Conservation (phyloP, 2,113 vertebrate species). For the Pungitius pungitius region DNA sequence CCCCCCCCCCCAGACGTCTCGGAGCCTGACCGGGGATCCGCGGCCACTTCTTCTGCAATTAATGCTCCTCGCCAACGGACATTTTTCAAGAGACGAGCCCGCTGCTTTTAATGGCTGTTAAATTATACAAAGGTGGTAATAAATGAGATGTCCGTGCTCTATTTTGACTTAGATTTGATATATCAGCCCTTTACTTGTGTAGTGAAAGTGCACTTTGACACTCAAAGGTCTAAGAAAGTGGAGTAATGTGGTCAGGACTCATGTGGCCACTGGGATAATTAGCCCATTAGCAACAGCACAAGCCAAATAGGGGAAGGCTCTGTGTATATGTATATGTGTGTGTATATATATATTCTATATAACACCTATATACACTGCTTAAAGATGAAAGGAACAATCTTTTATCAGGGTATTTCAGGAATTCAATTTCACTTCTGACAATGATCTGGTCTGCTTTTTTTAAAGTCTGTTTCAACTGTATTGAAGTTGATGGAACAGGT, state of each 20-base stretch:
- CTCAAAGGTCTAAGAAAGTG: constrained; percentile 7
- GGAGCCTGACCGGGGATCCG: constrained; percentile 25
- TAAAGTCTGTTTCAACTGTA: too few species aligned
- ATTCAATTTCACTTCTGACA: too few species aligned
- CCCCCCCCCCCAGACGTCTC: constrained; percentile 35
- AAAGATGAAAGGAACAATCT: too few species aligned
- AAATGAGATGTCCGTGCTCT: constrained; percentile 45
- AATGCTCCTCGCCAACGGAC: constrained; percentile 35
- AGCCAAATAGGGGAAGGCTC: background rate
- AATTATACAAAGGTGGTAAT: constrained; percentile 56
- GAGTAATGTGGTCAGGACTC: constrained; percentile 39
- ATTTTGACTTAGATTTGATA: constrained; percentile 58
- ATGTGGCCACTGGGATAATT: constrained; percentile 30
- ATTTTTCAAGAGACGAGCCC: constrained; percentile 48
- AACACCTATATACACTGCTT: too few species aligned
- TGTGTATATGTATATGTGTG: too few species aligned
- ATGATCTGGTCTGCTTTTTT: too few species aligned
- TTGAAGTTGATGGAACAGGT: too few species aligned
- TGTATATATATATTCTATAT: too few species aligned
- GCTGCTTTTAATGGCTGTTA: constrained; percentile 51
- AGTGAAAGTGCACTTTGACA: constrained; percentile 40
- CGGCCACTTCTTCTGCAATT: constrained; percentile 51
- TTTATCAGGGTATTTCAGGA: too few species aligned
- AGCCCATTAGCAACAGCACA: constrained; percentile 35
- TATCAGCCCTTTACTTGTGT: constrained; percentile 41